These are phyloP conservation scores for Brachirus orientalis DNA, from an alignment of 2,113 vertebrate species.

Conservation along the genomic window DNA sequence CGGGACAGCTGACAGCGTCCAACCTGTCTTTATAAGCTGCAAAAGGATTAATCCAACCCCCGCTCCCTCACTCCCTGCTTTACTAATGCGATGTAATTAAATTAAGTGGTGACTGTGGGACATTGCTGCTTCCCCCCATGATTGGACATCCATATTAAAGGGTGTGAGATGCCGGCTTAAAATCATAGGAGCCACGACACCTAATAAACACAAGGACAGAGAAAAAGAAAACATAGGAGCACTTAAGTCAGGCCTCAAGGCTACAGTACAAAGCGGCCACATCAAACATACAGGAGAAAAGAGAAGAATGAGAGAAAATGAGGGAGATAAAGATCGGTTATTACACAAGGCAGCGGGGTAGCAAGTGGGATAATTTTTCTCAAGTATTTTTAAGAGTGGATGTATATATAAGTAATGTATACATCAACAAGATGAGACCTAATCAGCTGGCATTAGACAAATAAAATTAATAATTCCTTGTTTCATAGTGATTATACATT, in stretches of 20 bases:
- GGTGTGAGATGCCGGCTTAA: slow-evolving; percentile 45
- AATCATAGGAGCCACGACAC: slow-evolving; percentile 40
- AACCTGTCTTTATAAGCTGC: slow-evolving; percentile 73
- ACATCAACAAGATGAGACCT: neutral
- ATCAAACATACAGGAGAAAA: neutral
- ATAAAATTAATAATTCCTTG: too few species aligned
- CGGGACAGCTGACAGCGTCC: slow-evolving; percentile 64
- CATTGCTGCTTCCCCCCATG: slow-evolving; percentile 56
- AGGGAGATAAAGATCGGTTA: slow-evolving; percentile 3
- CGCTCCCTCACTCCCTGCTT: slow-evolving; percentile 33
- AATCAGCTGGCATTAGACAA: too few species aligned
- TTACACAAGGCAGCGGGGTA: neutral
- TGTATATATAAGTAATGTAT: neutral
- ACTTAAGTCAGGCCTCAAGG: slow-evolving; percentile 41
- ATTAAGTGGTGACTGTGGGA: slow-evolving; percentile 70
- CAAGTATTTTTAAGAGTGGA: neutral
- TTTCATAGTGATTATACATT: too few species aligned
- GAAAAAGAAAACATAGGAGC: slow-evolving; percentile 21
- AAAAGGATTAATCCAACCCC: slow-evolving; percentile 57
- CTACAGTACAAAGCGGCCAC: slow-evolving; percentile 34
- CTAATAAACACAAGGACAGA: slow-evolving; percentile 38
- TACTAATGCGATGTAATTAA: slow-evolving; percentile 79
- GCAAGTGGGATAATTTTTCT: neutral
- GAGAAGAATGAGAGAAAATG: neutral
- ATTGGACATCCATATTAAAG: slow-evolving; percentile 70